Conservation (phyloP, 2,113 vertebrate genomes). For the Azemiops feae region DNA sequence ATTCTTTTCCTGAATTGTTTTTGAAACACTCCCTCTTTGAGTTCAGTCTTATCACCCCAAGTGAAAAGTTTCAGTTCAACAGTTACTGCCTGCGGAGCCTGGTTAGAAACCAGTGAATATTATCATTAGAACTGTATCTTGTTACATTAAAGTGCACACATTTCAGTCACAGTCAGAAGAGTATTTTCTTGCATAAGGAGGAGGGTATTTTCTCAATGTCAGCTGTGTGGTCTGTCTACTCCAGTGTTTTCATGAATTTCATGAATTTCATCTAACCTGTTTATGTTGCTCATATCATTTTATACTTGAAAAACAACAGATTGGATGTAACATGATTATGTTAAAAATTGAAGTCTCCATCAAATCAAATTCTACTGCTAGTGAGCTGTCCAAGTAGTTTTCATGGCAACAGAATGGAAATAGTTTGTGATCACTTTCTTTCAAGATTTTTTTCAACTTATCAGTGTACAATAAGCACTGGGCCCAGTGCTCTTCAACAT, state of each 20-base stretch:
- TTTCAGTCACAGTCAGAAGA: not conserved
- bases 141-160: not conserved
- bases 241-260: not conserved
- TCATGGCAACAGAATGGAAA: not conserved
- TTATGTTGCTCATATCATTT: not conserved
- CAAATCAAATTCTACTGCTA: not conserved
- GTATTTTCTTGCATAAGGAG: not conserved
- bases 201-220: not conserved
- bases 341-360: not conserved
- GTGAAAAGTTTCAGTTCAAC: conserved; percentile 41
- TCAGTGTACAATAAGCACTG: not conserved
- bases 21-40: conserved; percentile 36
- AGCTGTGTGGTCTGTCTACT: not conserved
- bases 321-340: not conserved
- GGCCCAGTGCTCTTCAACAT: no score
- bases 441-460: not conserved
- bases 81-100: conserved; percentile 2
- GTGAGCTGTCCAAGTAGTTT: not conserved
- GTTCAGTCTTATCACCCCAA: conserved; percentile 40
- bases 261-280: not conserved
- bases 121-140: not conserved
- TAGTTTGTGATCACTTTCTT: not conserved
- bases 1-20: conserved; percentile 40
- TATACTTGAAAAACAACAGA: not conserved
- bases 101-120: not conserved